Evolutionary conservation across 92 coral and sea anemone species (phyloP), one percentile per base, ranked within the genome.

Genomic region (Actinernus sp.): DNA sequence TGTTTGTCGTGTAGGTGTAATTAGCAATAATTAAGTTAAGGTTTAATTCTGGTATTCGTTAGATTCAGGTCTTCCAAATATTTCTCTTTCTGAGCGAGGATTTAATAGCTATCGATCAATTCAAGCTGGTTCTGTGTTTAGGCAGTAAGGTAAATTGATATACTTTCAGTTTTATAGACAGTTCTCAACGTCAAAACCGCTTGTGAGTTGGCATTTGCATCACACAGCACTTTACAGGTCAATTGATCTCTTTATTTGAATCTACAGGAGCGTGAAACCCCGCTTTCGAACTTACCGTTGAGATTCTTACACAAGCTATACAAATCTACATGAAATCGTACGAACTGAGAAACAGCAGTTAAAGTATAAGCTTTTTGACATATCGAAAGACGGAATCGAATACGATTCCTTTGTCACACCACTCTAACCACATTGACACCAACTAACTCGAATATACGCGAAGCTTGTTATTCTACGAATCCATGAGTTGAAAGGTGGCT

Each of bases 11-110:
- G 61, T 38, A n/a, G 16, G 7, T 41, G 58, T 70, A 57, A 70
- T 70, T 70, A 52, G 36, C 47, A 62, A 56, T 70, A 70, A 70
- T 70, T 56, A 70, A 40, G 49, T 55, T 70, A 52, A 53, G 46
- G 66, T 59, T 66, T 24, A 9, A 50, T 19, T 70, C 37, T 48
- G 78, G 33, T 39, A 54, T 70, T 26, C 58, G 57, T 40, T 70
- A 29, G 41, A 60, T 29, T 57, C 24, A 5, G 11, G 20, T 31
- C 38, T 43, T 30, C 2, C 21, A 13, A 36, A 36, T 7, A 36
- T 36, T 14, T 7, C 41, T 36, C 8, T 36, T 14, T 36, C 14
- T 36, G 41, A 36, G 41, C 41, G 7, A n/a, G n/a, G n/a, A n/a
- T n/a, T n/a, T n/a, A n/a, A n/a, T n/a, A n/a, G n/a, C n/a, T n/a